Percentiles rank a stretch among this genome's conserved stretches.
Conservation (phyloP, 2,888 invertebrate genomes). For the Perizoma affinitatum region DNA sequence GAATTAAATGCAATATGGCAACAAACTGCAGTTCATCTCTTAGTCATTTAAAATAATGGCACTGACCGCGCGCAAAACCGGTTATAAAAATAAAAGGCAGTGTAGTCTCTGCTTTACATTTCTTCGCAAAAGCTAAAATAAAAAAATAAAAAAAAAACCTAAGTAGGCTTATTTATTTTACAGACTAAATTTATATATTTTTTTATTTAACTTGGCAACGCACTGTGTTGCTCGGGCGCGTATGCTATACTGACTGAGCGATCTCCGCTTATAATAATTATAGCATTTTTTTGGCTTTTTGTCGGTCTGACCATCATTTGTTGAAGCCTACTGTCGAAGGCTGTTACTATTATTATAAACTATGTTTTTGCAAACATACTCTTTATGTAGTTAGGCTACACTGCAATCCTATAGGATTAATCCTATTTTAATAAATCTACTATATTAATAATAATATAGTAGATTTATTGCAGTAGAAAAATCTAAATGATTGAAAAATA, state of each 20-base stretch:
- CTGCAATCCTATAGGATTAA: neutral
- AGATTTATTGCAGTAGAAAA: no score
- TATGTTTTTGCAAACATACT: no score
- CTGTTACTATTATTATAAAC: conserved; percentile 25
- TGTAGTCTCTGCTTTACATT: conserved; percentile 23
- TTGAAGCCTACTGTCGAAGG: conserved; percentile 33
- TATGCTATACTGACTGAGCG: conserved; percentile 65
- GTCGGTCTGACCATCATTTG: conserved; percentile 61
- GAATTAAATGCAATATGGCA: conserved; percentile 39
- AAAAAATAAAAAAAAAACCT: no score
- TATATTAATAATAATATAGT: no score
- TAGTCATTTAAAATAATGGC: conserved; percentile 41
- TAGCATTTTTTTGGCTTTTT: conserved; percentile 69
- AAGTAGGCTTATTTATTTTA: neutral
- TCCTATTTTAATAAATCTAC: no score
- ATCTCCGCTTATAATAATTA: conserved; percentile 78
- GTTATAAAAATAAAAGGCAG: conserved; percentile 39
- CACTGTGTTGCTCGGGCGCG: conserved; percentile 55
- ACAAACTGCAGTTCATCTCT: conserved; percentile 59
- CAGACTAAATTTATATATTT: conserved; percentile 23
- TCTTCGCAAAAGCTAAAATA: conserved; percentile 13
- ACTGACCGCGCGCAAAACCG: conserved; percentile 56
- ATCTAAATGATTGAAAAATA: no score
- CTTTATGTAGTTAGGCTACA: no score
- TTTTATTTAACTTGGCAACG: conserved; percentile 40